Conservation (phyloP, 64 coral and sea anemone genomes). For the Stylophora pistillata region DNA sequence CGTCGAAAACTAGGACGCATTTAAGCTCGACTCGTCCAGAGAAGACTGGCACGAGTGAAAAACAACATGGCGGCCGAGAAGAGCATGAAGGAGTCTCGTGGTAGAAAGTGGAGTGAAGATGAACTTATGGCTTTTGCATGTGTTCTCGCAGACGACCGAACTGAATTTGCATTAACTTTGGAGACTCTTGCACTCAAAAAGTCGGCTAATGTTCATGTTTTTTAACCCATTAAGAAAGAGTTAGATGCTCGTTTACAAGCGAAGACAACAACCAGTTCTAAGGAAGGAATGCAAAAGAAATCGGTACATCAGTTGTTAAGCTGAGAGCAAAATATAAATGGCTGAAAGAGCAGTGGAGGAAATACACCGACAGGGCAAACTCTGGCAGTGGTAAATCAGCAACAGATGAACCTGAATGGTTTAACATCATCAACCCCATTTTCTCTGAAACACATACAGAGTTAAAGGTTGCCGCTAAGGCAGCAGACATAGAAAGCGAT, state of each 20-base stretch:
- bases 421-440: slow-evolving; percentile 50
- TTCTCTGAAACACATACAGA: slow-evolving; percentile 65
- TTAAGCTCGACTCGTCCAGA: not conserved
- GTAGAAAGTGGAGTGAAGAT: slow-evolving; percentile 37
- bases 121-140: slow-evolving; percentile 53
- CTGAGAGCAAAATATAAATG: slow-evolving; percentile 63
- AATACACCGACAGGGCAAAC: slow-evolving; percentile 54
- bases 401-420: slow-evolving; percentile 52
- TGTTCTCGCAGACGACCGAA: slow-evolving; percentile 45
- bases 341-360: slow-evolving; percentile 57
- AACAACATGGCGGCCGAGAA: slow-evolving; percentile 53
- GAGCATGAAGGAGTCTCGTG: slow-evolving; percentile 34
- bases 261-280: slow-evolving; percentile 8
- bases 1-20: not conserved
- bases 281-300: slow-evolving; percentile 35
- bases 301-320: slow-evolving; percentile 60
- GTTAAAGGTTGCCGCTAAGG: slow-evolving; percentile 17
- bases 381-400: slow-evolving; percentile 65
- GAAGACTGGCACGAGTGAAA: not conserved
- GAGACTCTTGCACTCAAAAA: slow-evolving; percentile 58
- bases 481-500: too few species aligned
- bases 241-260: slow-evolving; percentile 23
- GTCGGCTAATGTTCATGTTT: slow-evolving; percentile 58
- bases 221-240: slow-evolving; percentile 67
- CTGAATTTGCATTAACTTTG: slow-evolving; percentile 58